Evolutionary conservation across 2,888 invertebrate species (phyloP).

Genomic region (Drosophila anceps): DNA sequence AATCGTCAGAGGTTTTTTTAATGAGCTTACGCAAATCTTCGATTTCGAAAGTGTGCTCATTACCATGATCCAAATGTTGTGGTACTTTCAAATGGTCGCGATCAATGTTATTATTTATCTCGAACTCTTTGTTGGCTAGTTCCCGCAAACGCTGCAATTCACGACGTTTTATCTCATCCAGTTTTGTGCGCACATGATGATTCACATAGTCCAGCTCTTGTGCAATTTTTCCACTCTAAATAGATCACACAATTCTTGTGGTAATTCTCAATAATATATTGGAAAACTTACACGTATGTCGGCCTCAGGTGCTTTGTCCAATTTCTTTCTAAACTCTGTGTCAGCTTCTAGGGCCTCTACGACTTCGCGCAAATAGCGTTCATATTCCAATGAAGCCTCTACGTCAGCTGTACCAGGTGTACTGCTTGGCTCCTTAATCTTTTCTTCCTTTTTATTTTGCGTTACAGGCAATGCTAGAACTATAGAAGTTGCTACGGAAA

Average conservation of each 20-base stretch:
- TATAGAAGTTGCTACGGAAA: slow-evolving; percentile 35
- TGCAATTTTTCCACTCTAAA: slow-evolving; percentile 95
- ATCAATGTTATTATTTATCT: slow-evolving; percentile 89
- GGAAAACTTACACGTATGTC: slow-evolving; percentile 91
- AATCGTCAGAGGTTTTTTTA: slow-evolving; percentile 89
- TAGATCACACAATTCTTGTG: slow-evolving; percentile 54
- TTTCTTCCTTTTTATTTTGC: slow-evolving; percentile 85
- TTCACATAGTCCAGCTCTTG: slow-evolving; percentile 95
- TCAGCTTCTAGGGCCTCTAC: slow-evolving; percentile 96
- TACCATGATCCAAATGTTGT: slow-evolving; percentile 94
- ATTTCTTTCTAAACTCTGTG: slow-evolving; percentile 91
- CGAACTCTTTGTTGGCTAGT: slow-evolving; percentile 88
- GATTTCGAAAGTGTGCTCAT: slow-evolving; percentile 97
- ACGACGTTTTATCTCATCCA: slow-evolving; percentile 96
- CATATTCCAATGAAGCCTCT: slow-evolving; percentile 87
- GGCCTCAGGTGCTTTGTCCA: slow-evolving; percentile 92
- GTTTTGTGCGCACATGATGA: slow-evolving; percentile 93
- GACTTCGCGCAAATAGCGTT: slow-evolving; percentile 95
- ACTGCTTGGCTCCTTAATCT: slow-evolving; percentile 75
- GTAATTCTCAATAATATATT: neutral
- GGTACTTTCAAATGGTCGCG: slow-evolving; percentile 87
- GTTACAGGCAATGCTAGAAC: slow-evolving; percentile 86
- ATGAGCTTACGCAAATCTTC: slow-evolving; percentile 97
- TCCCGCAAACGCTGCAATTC: slow-evolving; percentile 93
- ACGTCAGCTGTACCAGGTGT: slow-evolving; percentile 77